Evolutionary conservation across 2,797 vertebrate genomes (phyloP).

Genomic region (Lepidocolaptes lacrymiger): DNA sequence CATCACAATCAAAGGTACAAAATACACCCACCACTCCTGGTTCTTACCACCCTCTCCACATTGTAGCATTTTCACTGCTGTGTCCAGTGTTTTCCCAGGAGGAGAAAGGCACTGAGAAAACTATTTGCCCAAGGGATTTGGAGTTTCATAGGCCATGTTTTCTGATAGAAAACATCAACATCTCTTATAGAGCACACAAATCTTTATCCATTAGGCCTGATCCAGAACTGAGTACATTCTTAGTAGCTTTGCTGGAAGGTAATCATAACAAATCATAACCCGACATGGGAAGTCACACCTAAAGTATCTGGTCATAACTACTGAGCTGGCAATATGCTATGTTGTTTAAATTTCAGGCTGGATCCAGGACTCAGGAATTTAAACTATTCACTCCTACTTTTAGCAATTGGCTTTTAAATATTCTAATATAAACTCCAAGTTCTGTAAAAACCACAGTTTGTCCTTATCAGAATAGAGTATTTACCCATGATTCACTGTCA

Average conservation of each 20-base stretch:
- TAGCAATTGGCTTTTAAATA: not conserved
- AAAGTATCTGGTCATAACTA: not conserved
- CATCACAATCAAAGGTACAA: not conserved
- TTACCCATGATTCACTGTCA: not conserved
- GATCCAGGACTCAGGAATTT: not conserved
- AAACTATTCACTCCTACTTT: not conserved
- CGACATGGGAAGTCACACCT: not conserved
- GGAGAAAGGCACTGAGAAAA: not conserved
- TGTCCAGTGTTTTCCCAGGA: not conserved
- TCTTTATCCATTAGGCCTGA: not conserved
- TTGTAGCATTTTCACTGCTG: not conserved
- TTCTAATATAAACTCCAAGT: not conserved
- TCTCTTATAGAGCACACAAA: not conserved
- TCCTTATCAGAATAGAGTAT: not conserved
- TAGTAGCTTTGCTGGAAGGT: not conserved
- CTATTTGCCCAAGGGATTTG: not conserved
- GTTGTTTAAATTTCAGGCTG: not conserved
- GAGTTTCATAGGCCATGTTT: not conserved
- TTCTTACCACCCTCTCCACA: not conserved
- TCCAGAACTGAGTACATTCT: not conserved
- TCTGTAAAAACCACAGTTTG: not conserved
- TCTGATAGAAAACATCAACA: not conserved
- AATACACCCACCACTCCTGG: not conserved
- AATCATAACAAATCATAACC: not conserved
- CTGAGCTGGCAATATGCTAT: not conserved